Evolutionary conservation across 2,888 invertebrate genomes (phyloP), one percentile per base, ranked within the genome.

Genomic region (Eupithecia vulgata): DNA sequence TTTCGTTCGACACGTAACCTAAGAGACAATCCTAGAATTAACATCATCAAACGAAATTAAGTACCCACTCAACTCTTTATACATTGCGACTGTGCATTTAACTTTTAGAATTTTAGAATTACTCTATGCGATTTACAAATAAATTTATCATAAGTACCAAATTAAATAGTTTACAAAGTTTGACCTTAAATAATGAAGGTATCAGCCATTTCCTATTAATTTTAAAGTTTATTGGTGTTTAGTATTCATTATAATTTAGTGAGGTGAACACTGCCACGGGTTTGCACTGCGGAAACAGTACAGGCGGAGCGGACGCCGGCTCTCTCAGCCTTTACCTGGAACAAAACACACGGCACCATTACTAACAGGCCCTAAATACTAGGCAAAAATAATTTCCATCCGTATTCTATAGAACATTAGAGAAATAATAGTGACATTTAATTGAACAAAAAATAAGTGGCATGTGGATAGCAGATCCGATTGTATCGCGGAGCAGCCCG

Each of bases 271-370:
- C 34, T n/a, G 89, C 88, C 91, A 90, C 91, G 86, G 82, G 83
- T 1, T 12, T 21, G 81, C 83, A 84, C 81, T 85, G 88, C 87
- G 84, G 78, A 82, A 83, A 76, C 79, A 78, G 78, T 79, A 78
- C 78, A 80, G 79, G 66, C 62, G 40, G n/a, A n/a, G 86, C 88
- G 86, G 89, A 89, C 88, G 89, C 91, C 91, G 89, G 89, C 83
- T 85, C 87, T 84, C 90, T 88, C 91, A 80, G 83, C 83, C 90
- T 93, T 94, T 94, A 94, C 93, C 94, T 94, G 93, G 64, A 93
- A 92, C 90, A 92, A 92, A 78, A 70, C 74, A 82, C 75, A 67
- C 61, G 40, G 17, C 21, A 17, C 12, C 37, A 67, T 64, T 70
- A 67, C 12, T 21, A 68, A 70, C 21, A 64, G 13, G 25, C n/a